A percentile compares a stretch with the other conserved stretches of the same genome.
phyloP scores from a whole-genome alignment of 2,888 invertebrate species.

The Pristionchus japonicus region DNA sequence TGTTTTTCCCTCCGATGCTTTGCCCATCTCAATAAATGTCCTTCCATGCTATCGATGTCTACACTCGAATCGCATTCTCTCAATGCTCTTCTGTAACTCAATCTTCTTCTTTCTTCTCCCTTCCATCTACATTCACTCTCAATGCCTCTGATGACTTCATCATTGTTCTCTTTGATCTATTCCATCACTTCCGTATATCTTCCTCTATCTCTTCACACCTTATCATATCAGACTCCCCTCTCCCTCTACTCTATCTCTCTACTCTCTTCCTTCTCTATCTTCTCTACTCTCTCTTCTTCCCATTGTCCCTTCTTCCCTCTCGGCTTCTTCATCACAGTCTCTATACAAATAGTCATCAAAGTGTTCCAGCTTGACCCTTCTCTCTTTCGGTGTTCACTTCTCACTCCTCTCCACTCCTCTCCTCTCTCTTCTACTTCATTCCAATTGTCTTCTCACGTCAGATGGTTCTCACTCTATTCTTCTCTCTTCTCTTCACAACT shows the following conservation, averaged over 20 bases:
- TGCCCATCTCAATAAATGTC: conserved; percentile 2
- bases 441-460: conserved; percentile 6
- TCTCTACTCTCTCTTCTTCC: background rate
- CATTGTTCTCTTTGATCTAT: conserved; percentile 2
- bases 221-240: conserved; percentile 20
- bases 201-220: background rate
- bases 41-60: conserved; percentile 11
- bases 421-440: conserved; percentile 7
- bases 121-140: background rate
- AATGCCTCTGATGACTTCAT: background rate
- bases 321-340: conserved; percentile 28
- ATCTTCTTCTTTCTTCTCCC: background rate
- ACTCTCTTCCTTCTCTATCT: background rate
- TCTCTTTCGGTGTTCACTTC: conserved; percentile 28
- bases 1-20: background rate
- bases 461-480: conserved; percentile 6
- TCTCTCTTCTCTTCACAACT: background rate
- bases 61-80: background rate
- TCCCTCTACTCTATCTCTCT: background rate
- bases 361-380: conserved; percentile 38
- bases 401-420: background rate
- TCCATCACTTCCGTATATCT: conserved; percentile 33
- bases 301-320: background rate
- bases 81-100: conserved; percentile 11
- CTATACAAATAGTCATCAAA: conserved; percentile 14